A percentile compares a stretch with the other conserved stretches of the same genome.
phyloP scores from a whole-genome alignment of 2,888 invertebrate species.

The Eurytoma californica region DNA sequence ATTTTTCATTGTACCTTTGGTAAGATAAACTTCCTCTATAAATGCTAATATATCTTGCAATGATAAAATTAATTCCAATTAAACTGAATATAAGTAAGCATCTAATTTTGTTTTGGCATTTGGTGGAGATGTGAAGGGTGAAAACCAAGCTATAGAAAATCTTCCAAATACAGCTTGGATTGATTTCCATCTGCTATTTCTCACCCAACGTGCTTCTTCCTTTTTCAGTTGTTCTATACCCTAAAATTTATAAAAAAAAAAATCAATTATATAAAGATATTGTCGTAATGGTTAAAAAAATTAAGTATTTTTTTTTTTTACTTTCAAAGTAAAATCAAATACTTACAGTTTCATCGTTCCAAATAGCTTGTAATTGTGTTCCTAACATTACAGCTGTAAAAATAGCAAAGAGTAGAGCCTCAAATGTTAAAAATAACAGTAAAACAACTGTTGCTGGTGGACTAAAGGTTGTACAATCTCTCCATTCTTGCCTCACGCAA shows the following conservation, averaged over 20 bases:
- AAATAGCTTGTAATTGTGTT: slow-evolving; percentile 96
- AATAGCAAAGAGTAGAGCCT: slow-evolving; percentile 96
- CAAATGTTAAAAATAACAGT: slow-evolving; percentile 92
- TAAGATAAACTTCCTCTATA: neutral
- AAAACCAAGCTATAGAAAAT: slow-evolving; percentile 96
- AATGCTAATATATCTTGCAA: slow-evolving; percentile 7
- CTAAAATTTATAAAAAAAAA: slow-evolving; percentile 74
- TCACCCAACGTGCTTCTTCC: slow-evolving; percentile 94
- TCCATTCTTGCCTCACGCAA: slow-evolving; percentile 96
- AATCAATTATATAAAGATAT: too few relatives aligned
- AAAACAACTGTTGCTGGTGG: slow-evolving; percentile 97
- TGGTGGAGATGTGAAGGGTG: slow-evolving; percentile 91
- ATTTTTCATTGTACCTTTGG: neutral
- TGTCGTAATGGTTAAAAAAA: too few relatives aligned
- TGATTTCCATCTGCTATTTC: slow-evolving; percentile 94
- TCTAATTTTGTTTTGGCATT: slow-evolving; percentile 86
- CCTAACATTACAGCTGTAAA: slow-evolving; percentile 99
- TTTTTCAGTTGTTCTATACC: slow-evolving; percentile 98
- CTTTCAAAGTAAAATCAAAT: neutral
- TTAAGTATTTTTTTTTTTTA: too few relatives aligned
- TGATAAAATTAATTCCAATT: slow-evolving; percentile 64
- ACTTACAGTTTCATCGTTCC: slow-evolving; percentile 96
- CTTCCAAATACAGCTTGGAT: slow-evolving; percentile 97
- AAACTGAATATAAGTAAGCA: slow-evolving; percentile 90
- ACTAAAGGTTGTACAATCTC: slow-evolving; percentile 93